Conservation (phyloP, 2,797 vertebrate species). For the Gallinago solitaria region DNA sequence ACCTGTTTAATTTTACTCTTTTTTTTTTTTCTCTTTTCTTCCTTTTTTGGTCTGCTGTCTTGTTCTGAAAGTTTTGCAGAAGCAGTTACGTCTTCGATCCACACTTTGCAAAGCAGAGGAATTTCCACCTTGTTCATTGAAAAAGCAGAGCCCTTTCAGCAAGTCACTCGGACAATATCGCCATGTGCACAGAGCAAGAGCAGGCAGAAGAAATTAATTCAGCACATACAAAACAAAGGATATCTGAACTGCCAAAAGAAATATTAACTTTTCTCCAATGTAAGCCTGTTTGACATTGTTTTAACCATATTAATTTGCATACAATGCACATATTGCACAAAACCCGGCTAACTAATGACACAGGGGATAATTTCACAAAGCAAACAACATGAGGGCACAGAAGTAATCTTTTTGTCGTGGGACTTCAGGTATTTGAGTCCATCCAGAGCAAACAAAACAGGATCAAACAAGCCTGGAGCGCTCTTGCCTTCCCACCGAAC, state of each 20-base stretch:
- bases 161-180: rapidly evolving
- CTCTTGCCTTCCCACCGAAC: neutral
- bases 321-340: conserved; percentile 27
- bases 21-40: neutral
- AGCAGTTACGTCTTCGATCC: rapidly evolving
- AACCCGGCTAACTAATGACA: neutral
- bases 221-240: conserved; percentile 12
- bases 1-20: neutral
- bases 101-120: neutral
- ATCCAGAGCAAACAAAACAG: neutral
- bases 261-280: conserved; percentile 17
- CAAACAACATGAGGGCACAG: neutral
- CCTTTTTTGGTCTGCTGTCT: neutral
- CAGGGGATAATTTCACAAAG: neutral
- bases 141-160: neutral
- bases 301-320: conserved; percentile 19
- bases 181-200: neutral
- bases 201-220: neutral
- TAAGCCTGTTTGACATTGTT: neutral
- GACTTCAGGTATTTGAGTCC: neutral
- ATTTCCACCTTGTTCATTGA: neutral
- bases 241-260: conserved; percentile 20
- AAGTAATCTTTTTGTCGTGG: neutral
- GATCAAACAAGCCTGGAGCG: neutral
- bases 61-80: neutral